These are phyloP conservation scores for Otolemur garnettii DNA, from an alignment of 2,113 vertebrate genomes.

Conservation along the genomic window DNA sequence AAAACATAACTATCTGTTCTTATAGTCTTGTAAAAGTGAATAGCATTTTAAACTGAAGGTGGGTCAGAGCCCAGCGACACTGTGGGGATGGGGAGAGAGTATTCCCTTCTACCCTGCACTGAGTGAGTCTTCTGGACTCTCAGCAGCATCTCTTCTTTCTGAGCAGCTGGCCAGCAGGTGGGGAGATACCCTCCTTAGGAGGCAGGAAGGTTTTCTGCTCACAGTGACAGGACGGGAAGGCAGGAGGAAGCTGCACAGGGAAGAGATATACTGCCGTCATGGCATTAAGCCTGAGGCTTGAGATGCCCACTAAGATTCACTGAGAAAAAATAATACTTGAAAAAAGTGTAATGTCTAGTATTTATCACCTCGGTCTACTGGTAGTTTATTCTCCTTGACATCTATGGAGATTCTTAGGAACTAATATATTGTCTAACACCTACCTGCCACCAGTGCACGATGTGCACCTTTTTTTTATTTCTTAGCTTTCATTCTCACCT, in stretches of 20 bases:
- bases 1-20: neutral
- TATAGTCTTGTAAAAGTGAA: neutral
- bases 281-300: slow-evolving; percentile 52
- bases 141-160: neutral
- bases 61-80: neutral
- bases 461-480: neutral
- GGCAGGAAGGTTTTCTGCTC: slow-evolving; percentile 1
- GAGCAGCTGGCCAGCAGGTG: neutral
- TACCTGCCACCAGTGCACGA: slow-evolving; percentile 50
- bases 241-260: neutral
- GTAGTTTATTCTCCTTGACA: slow-evolving; percentile 77
- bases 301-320: slow-evolving; percentile 80
- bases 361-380: slow-evolving; percentile 72
- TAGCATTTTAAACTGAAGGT: neutral
- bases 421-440: slow-evolving; percentile 66
- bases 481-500: slow-evolving; percentile 56
- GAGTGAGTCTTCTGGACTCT: neutral
- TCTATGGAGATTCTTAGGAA: slow-evolving; percentile 78
- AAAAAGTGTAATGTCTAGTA: slow-evolving; percentile 79
- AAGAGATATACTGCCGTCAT: slow-evolving; percentile 59
- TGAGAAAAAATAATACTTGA: slow-evolving; percentile 82
- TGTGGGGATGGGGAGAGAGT: no score
- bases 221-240: slow-evolving; percentile 27
- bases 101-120: neutral
- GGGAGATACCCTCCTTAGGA: neutral